These are phyloP conservation scores for Hippotragus niger DNA, from an alignment of 2,113 vertebrate species.

Conservation along the genomic window DNA sequence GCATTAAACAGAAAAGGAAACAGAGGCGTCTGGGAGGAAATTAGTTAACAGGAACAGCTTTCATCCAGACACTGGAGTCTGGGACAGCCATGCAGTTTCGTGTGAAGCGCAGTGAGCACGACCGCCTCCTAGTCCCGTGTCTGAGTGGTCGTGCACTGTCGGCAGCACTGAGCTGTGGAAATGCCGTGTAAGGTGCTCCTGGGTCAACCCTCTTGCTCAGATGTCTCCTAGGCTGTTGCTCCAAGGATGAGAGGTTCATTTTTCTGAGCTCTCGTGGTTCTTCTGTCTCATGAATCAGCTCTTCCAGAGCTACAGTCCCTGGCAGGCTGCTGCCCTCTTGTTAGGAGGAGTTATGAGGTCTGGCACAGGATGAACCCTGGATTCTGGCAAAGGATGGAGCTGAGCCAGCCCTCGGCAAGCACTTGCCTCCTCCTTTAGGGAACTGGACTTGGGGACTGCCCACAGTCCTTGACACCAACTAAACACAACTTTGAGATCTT, in stretches of 20 bases:
- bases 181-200: rapidly evolving
- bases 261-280: rapidly evolving
- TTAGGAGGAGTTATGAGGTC: not conserved
- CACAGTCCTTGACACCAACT: not conserved
- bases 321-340: not conserved
- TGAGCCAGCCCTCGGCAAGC: rapidly evolving
- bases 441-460: not conserved
- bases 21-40: not conserved
- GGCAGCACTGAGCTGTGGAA: rapidly evolving
- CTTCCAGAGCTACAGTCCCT: not conserved
- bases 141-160: rapidly evolving
- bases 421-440: no score
- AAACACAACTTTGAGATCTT: not conserved
- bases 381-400: not conserved
- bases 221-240: not conserved
- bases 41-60: not conserved
- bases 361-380: not conserved
- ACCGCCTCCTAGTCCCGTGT: rapidly evolving
- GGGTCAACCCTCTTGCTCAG: not conserved
- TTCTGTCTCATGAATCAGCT: not conserved
- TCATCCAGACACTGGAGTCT: not conserved
- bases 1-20: not conserved
- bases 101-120: rapidly evolving
- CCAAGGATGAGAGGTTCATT: not conserved
- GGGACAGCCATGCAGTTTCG: rapidly evolving